Percentiles rank a stretch among this genome's conserved stretches.
These are phyloP conservation scores for Scelioninae gen. 2 DNA, from an alignment of 2,888 invertebrate genomes.

Conservation along the genomic window DNA sequence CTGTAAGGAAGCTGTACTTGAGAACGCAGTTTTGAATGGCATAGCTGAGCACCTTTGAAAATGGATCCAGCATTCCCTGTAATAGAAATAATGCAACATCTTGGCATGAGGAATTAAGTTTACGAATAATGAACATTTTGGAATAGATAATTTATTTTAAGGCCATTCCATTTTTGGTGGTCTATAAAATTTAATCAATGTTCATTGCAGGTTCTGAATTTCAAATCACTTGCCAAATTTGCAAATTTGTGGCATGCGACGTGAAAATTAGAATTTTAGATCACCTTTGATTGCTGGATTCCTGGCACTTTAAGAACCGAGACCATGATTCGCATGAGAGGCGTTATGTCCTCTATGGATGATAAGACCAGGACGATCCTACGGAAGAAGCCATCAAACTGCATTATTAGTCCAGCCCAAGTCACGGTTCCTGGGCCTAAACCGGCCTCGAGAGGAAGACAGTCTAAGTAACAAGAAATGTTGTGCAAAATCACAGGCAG, in stretches of 20 bases:
- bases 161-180: conserved; percentile 36
- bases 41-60: conserved; percentile 94
- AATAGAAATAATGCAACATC: conserved; percentile 50
- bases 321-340: conserved; percentile 85
- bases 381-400: conserved; percentile 91
- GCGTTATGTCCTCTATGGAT: conserved; percentile 83
- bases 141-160: conserved; percentile 35
- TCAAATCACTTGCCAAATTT: conserved; percentile 50
- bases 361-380: conserved; percentile 83
- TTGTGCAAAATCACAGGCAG: conserved; percentile 88
- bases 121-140: conserved; percentile 35
- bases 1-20: conserved; percentile 86
- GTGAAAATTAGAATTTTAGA: conserved; percentile 54
- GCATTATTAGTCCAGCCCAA: conserved; percentile 89
- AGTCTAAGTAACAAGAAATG: conserved; percentile 94
- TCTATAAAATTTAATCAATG: conserved; percentile 54
- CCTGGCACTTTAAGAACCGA: conserved; percentile 90
- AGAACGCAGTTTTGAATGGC: conserved; percentile 93
- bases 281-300: conserved; percentile 87
- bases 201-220: conserved; percentile 47
- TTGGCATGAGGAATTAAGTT: conserved; percentile 11
- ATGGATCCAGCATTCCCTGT: conserved; percentile 92
- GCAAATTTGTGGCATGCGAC: conserved; percentile 46
- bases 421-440: conserved; percentile 82
- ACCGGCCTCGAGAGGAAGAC: conserved; percentile 88